Evolutionary conservation across 2,113 vertebrate species (phyloP).

Genomic region (Perccottus glenii): DNA sequence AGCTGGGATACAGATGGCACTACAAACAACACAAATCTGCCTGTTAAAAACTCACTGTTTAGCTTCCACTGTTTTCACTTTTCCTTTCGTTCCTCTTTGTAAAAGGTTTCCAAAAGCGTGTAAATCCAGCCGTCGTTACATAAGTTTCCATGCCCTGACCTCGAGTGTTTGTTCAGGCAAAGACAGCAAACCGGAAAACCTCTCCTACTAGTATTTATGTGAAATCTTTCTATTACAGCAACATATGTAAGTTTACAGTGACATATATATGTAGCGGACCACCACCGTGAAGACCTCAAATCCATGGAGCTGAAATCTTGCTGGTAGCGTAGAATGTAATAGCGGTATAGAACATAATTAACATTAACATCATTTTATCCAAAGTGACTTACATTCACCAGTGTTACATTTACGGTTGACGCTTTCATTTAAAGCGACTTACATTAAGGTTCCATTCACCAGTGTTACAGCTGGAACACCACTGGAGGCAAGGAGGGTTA

Average conservation of each 20-base stretch:
- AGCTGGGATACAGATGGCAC: slow-evolving; percentile 43
- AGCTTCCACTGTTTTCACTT: slow-evolving; percentile 57
- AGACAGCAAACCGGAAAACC: background rate
- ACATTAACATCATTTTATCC: too few relatives aligned
- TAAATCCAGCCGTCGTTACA: slow-evolving; percentile 40
- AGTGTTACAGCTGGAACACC: too few relatives aligned
- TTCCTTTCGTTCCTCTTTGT: slow-evolving; percentile 43
- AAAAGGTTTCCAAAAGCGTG: slow-evolving; percentile 32
- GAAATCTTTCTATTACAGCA: background rate
- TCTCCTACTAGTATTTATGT: background rate
- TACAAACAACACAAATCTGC: slow-evolving; percentile 48
- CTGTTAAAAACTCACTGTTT: slow-evolving; percentile 48
- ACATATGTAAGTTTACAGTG: background rate
- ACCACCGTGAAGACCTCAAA: background rate
- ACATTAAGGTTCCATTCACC: too few relatives aligned
- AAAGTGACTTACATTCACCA: too few relatives aligned
- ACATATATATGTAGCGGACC: background rate
- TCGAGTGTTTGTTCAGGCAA: slow-evolving; percentile 26
- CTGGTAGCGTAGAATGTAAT: background rate
- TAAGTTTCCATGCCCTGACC: slow-evolving; percentile 29
- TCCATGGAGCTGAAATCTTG: background rate
- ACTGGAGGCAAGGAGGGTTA: too few relatives aligned
- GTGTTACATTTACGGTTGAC: too few relatives aligned
- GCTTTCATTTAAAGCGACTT: too few relatives aligned
- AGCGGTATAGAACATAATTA: too few relatives aligned